phyloP scores from a whole-genome alignment of 2,113 vertebrate species.

The Xyliphius kryptos region DNA sequence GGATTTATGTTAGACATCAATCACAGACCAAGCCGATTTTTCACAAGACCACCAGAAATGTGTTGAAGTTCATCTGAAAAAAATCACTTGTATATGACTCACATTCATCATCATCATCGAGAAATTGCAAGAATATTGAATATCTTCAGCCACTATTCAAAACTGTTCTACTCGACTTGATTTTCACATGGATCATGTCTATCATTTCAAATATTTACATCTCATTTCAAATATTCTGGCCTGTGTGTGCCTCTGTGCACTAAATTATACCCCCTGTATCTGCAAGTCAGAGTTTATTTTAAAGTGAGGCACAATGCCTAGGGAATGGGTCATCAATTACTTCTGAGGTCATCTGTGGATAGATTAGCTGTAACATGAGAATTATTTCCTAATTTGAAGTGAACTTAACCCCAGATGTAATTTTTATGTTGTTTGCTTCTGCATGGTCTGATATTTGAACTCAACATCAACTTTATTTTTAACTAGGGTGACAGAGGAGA shows the following conservation, averaged over 20 bases:
- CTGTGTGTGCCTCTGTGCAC: slow-evolving; percentile 6
- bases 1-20: slow-evolving; percentile 1
- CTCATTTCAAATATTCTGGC: slow-evolving; percentile 10
- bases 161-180: slow-evolving; percentile 7
- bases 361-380: slow-evolving; percentile 40
- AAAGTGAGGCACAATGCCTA: slow-evolving; percentile 14
- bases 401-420: slow-evolving; percentile 55
- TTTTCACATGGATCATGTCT: slow-evolving; percentile 12
- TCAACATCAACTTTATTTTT: slow-evolving; percentile 57
- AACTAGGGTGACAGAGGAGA: slow-evolving; percentile 89
- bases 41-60: slow-evolving; percentile 12
- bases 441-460: slow-evolving; percentile 22
- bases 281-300: slow-evolving; percentile 26
- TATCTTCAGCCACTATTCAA: not conserved
- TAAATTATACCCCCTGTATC: slow-evolving; percentile 10
- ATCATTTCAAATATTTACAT: slow-evolving; percentile 16
- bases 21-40: not conserved
- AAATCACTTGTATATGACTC: not conserved
- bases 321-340: slow-evolving; percentile 14
- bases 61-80: slow-evolving; percentile 1
- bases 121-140: slow-evolving; percentile 8
- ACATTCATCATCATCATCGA: not conserved
- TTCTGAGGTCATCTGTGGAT: slow-evolving; percentile 26
- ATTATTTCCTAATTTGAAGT: slow-evolving; percentile 47
- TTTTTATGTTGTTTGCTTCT: slow-evolving; percentile 32